Conservation (phyloP, 2,888 invertebrate genomes). For the Candidula unifasciata region DNA sequence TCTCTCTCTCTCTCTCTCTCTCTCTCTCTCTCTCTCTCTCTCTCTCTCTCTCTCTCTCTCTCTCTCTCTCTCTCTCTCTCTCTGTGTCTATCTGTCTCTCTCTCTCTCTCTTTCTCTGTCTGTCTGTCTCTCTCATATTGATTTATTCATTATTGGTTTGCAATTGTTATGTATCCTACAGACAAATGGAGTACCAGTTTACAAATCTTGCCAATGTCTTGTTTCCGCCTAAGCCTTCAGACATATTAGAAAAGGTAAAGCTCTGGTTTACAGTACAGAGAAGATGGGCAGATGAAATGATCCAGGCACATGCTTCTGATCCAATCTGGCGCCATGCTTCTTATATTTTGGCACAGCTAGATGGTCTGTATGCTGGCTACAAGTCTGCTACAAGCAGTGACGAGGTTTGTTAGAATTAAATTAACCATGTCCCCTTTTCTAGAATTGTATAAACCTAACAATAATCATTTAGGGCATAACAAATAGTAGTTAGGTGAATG, state of each 20-base stretch:
- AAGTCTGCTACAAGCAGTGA: conserved; percentile 37
- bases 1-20: conserved; percentile 30
- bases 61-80: conserved; percentile 27
- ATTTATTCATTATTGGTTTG: not conserved
- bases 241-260: conserved; percentile 51
- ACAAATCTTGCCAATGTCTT: conserved; percentile 65
- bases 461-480: no score
- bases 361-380: conserved; percentile 73
- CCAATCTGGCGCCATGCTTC: conserved; percentile 72
- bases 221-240: conserved; percentile 44
- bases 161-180: conserved; percentile 49
- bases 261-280: conserved; percentile 68
- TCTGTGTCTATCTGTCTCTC: no score
- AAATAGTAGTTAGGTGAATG: no score
- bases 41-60: conserved; percentile 26
- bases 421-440: no score
- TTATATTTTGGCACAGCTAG: conserved; percentile 71
- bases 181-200: conserved; percentile 72
- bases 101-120: not conserved
- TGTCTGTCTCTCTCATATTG: not conserved
- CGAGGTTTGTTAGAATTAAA: conserved; percentile 1
- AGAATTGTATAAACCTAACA: no score
- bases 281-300: conserved; percentile 66
- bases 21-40: conserved; percentile 31
- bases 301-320: conserved; percentile 59